Evolutionary conservation across 2,797 vertebrate genomes (phyloP).

Genomic region (Sebastes minor): DNA sequence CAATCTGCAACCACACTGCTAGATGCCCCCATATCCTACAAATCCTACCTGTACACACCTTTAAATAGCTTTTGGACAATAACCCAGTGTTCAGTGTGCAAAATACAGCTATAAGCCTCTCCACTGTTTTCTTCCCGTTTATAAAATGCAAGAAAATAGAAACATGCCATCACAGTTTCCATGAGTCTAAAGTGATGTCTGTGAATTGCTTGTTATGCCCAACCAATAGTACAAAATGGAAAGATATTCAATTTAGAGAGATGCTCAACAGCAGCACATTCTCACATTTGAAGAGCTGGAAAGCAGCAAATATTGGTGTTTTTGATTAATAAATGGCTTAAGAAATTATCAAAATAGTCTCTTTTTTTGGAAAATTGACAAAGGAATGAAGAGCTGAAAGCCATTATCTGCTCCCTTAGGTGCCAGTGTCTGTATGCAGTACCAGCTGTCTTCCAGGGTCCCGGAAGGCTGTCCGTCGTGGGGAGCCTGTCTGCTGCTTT

Average conservation of each 20-base stretch:
- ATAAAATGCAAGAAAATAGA: background rate
- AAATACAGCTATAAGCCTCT: background rate
- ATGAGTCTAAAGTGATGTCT: background rate
- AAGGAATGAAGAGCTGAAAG: background rate
- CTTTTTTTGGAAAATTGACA: background rate
- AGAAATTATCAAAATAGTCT: background rate
- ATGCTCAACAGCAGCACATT: background rate
- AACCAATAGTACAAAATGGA: background rate
- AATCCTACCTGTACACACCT: no score
- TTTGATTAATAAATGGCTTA: background rate
- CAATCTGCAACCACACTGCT: no score
- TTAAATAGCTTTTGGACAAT: background rate
- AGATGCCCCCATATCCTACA: no score
- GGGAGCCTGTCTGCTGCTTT: constrained; percentile 84
- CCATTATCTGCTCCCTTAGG: constrained; percentile 45
- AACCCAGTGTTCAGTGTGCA: background rate
- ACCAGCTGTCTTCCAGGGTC: constrained; percentile 75
- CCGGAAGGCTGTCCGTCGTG: constrained; percentile 81
- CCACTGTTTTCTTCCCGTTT: background rate
- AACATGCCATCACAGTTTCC: background rate
- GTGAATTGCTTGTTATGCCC: background rate
- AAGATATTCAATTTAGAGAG: background rate
- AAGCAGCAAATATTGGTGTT: background rate
- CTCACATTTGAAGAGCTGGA: background rate
- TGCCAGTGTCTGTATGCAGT: constrained; percentile 79